Percentiles rank a stretch among this genome's conserved stretches.
Evolutionary conservation across 2,888 invertebrate genomes (phyloP).

Genomic region (Tachina lurida): DNA sequence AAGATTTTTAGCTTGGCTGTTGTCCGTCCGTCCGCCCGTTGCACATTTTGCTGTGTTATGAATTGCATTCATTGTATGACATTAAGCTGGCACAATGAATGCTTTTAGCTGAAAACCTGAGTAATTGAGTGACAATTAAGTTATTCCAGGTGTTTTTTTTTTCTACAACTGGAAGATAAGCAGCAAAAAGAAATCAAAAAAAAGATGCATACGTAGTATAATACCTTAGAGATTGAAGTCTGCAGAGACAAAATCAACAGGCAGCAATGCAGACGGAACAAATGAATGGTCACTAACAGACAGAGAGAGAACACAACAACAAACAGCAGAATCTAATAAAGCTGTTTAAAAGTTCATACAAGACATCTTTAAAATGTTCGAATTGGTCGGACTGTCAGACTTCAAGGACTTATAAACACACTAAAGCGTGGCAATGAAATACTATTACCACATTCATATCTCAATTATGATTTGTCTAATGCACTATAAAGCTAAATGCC

Average conservation of each 20-base stretch:
- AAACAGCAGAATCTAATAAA: conserved; percentile 36
- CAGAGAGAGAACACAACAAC: neutral
- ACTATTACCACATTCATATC: conserved; percentile 81
- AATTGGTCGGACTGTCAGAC: neutral
- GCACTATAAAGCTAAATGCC: neutral
- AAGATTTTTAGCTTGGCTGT: neutral
- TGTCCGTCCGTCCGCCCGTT: neutral
- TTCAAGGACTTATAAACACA: conserved; percentile 2
- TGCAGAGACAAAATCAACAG: conserved; percentile 36
- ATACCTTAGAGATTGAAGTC: conserved; percentile 63
- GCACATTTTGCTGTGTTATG: conserved; percentile 29
- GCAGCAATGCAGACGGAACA: neutral
- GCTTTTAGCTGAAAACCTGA: conserved; percentile 79
- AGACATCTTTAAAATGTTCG: conserved; percentile 2
- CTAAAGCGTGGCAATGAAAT: conserved; percentile 77
- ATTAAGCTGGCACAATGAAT: conserved; percentile 72
- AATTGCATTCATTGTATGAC: conserved; percentile 60
- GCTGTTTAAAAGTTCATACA: conserved; percentile 51
- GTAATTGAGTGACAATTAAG: conserved; percentile 82
- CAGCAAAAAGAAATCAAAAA: conserved; percentile 1
- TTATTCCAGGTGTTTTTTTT: conserved; percentile 76
- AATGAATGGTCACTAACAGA: neutral
- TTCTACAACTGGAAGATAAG: conserved; percentile 14
- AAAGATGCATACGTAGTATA: neutral
- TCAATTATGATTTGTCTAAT: conserved; percentile 77